Conservation (phyloP, 2,113 vertebrate species). For the Scartelaos histophorus region DNA sequence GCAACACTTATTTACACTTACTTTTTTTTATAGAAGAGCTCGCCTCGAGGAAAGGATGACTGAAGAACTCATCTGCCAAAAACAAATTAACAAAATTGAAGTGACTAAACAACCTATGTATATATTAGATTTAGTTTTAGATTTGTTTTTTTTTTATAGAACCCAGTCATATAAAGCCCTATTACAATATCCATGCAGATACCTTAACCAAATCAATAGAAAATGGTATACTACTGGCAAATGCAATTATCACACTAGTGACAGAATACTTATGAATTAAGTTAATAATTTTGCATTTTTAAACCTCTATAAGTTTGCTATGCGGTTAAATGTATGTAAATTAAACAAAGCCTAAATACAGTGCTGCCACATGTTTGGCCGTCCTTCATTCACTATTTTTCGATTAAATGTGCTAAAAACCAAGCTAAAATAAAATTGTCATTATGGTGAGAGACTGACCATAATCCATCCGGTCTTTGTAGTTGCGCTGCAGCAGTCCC, state of each 20-base stretch:
- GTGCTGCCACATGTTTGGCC: background rate
- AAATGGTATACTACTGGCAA: too few relatives aligned
- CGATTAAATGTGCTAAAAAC: background rate
- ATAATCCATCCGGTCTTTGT: slow-evolving; percentile 95
- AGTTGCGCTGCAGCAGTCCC: slow-evolving; percentile 89
- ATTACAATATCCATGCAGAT: too few relatives aligned
- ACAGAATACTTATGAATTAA: too few relatives aligned
- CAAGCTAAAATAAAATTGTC: background rate
- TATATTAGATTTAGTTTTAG: too few relatives aligned
- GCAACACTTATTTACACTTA: slow-evolving; percentile 75
- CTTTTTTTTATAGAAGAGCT: slow-evolving; percentile 94
- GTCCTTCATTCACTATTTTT: background rate
- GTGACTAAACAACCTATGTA: background rate
- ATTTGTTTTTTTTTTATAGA: too few relatives aligned
- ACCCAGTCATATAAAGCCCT: too few relatives aligned
- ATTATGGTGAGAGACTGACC: slow-evolving; percentile 72
- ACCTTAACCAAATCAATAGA: too few relatives aligned
- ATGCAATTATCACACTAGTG: too few relatives aligned
- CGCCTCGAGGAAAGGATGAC: slow-evolving; percentile 89
- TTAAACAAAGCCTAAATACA: background rate
- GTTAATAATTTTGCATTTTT: too few relatives aligned
- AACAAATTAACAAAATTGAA: background rate
- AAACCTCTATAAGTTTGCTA: too few relatives aligned
- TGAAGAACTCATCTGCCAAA: slow-evolving; percentile 90
- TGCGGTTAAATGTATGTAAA: too few relatives aligned